Evolutionary conservation across 2,888 invertebrate genomes (phyloP), one percentile per base, ranked within the genome.

Genomic region (Zaprionus bogoriensis): DNA sequence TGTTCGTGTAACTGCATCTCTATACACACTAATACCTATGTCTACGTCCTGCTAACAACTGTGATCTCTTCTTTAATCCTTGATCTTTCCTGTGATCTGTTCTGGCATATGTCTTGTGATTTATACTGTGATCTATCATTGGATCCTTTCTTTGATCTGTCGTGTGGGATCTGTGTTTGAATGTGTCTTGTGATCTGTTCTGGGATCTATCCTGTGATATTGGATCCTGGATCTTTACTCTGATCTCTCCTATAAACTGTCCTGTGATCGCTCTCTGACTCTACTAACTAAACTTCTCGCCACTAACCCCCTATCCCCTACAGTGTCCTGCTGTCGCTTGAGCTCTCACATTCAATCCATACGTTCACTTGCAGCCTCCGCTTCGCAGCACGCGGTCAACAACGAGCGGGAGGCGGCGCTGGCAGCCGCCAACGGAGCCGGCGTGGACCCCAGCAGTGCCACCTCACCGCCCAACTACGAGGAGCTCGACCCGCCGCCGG

Each of bases 381-480:
- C 90, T 20, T 90, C 90, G 1, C 90, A 90, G 70, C 89, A 90
- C 61, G 90, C 90, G 30, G 88, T 89, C 20, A 89, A 89, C 60
- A 90, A 90, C 30, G 89, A 89, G 57, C 89, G 90, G 20, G 89
- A 89, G 67, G 86, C 90, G 52, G 88, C 89, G 68, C 79, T 90
- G 65, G 84, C 81, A 64, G 87, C 79, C 36, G 82, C 83, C 69
- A 81, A 74, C 46, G 70, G 81, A 27, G 79, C 75, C 27, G 78
- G 77, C 27, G 66, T 81, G 45, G 87, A 87, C 54, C 73, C 79
- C 77, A 90, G 41, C 3, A 64, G 68, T 5, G 68, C 63, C 39
- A 60, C 77, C 2, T 89, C 90, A 23, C 91, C 92, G 7, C 94
- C 94, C 2, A 93, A 93, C 76, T 94, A 94, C 88, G 94, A 94